Base-by-base conservation (phyloP, 1,140 invertebrate genomes). In the Calephelis nemesis region DNA sequence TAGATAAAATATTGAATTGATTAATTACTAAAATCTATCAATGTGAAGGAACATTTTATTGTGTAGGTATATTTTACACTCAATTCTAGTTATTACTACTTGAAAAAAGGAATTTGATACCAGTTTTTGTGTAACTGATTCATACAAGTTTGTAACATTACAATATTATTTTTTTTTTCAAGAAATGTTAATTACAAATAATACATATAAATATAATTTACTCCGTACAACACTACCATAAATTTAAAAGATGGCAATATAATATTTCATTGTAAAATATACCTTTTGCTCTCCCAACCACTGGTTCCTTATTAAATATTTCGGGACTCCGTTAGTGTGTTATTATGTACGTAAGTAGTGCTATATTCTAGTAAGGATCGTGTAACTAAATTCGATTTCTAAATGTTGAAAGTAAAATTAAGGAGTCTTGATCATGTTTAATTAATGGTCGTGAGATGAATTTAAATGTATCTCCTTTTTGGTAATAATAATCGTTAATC, bases 401-500 rank as follows among this genome's bases (percentile, higher is more conserved):
- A 60, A 60, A 60, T 60, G 58, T 60, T 60, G 58, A 60, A 40
- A 60, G 40, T 58, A 52, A 52, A 52, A 45, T 45, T 60, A 42
- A 60, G 58, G 58, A 42, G 58, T 60, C 58, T 60, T 60, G 58
- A 45, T 45, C 39, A 39, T 60, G 58, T 60, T 60, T 60, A 58
- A 54, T 54, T 11, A 39, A 58, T 58, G 5, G 19, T 8, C 19
- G 54, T 58, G 54, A 5, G 12, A 58, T 58, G 54, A 30, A 58
- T 30, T 58, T 30, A 58, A 58, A 58, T 58, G 54, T 58, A 58
- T 58, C 30, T 58, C 54, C 10, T 58, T 12, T 39, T 58, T 58
- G 54, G 54, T 58, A 58, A 50, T 58, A 58, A 50, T 73, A 64
- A 58, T 72, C 68, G 30, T 47, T 63, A 68, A 68, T 72, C 60